Evolutionary conservation across 1,140 invertebrate genomes (phyloP).

Genomic region (Portunus trituberculatus): DNA sequence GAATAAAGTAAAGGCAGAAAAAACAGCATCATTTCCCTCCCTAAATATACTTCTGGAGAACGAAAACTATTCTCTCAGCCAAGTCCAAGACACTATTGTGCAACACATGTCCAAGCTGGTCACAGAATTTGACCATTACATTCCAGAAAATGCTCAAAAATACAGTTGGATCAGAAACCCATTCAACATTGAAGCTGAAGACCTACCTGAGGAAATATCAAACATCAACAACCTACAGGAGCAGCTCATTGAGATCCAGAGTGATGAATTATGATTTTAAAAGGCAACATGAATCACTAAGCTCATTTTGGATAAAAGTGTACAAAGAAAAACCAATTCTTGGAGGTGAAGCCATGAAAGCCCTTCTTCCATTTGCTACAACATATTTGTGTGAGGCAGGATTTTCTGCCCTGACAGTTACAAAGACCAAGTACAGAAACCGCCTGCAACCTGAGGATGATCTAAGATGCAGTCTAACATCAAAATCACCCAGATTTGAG

Average conservation of each 20-base stretch:
- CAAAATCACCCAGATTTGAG: slow-evolving; percentile 25
- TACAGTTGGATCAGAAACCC: not conserved
- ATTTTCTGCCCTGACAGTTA: too few relatives aligned
- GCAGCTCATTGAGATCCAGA: too few relatives aligned
- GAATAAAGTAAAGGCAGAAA: not conserved
- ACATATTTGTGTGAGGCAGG: not conserved
- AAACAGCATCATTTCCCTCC: slow-evolving; percentile 49
- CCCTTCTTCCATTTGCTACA: slow-evolving; percentile 36
- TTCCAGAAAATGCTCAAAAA: not conserved
- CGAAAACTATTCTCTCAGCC: slow-evolving; percentile 34
- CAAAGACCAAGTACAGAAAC: slow-evolving; percentile 40
- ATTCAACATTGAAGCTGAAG: slow-evolving; percentile 13
- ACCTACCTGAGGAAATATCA: too few relatives aligned
- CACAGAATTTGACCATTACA: not conserved
- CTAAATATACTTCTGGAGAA: slow-evolving; percentile 30
- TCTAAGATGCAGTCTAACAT: slow-evolving; percentile 29
- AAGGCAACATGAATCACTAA: too few relatives aligned
- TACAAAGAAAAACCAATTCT: not conserved
- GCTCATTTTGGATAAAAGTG: too few relatives aligned
- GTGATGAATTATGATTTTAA: too few relatives aligned
- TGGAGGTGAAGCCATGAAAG: slow-evolving; percentile 57
- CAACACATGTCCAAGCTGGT: slow-evolving; percentile 32
- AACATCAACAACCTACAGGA: too few relatives aligned
- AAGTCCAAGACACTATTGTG: slow-evolving; percentile 49
- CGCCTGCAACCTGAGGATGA: slow-evolving; percentile 1